These are phyloP conservation scores for Phortica variegata DNA, from an alignment of 1,140 invertebrate species.

Conservation along the genomic window DNA sequence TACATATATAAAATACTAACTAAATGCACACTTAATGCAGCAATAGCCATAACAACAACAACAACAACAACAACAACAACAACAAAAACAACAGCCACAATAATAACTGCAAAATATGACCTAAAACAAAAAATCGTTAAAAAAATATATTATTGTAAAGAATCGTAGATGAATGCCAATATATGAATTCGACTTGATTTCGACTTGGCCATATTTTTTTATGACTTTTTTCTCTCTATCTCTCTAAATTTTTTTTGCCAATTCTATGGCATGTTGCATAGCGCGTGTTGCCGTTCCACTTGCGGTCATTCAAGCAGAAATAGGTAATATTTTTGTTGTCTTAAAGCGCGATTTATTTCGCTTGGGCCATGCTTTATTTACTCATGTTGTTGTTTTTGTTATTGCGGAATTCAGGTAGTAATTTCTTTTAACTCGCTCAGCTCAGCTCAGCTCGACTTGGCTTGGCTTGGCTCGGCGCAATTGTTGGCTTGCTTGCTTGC, in stretches of 20 bases:
- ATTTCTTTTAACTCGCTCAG: conserved; percentile 43
- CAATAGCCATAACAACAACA: neutral
- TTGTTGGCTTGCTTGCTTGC: no score
- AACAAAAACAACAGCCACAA: conserved; percentile 45
- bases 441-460: no score
- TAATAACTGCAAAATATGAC: conserved; percentile 53
- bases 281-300: conserved; percentile 38
- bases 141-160: conserved; percentile 53
- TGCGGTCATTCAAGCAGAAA: conserved; percentile 31
- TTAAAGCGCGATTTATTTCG: conserved; percentile 5
- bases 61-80: neutral
- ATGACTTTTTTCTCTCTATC: neutral
- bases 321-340: conserved; percentile 10
- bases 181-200: no score
- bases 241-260: neutral
- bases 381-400: conserved; percentile 19
- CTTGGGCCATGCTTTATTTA: conserved; percentile 1
- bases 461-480: no score
- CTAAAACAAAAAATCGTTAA: conserved; percentile 52
- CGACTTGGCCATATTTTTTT: conserved; percentile 3
- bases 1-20: no score
- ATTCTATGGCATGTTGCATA: neutral
- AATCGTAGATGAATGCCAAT: no score
- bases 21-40: conserved; percentile 40
- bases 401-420: conserved; percentile 51